phyloP scores from a whole-genome alignment of 2,888 invertebrate species.

The Rugalucina vietnamica region DNA sequence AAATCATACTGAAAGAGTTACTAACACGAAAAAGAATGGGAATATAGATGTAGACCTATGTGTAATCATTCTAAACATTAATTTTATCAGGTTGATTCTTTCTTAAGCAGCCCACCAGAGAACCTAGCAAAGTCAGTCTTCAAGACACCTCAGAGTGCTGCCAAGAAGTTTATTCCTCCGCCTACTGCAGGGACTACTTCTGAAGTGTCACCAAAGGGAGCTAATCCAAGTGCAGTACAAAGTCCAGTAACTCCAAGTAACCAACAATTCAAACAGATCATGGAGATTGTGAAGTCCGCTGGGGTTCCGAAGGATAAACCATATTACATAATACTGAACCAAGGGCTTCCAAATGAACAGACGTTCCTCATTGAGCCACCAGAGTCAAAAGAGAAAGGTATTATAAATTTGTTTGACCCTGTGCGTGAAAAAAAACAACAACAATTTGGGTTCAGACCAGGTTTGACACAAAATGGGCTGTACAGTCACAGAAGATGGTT shows the following conservation, averaged over 20 bases:
- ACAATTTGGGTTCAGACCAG: too few species aligned
- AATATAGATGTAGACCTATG: too few species aligned
- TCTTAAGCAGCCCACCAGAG: constrained; percentile 9
- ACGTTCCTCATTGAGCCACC: constrained; percentile 60
- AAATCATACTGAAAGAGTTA: too few species aligned
- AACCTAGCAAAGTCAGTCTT: constrained; percentile 6
- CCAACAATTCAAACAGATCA: constrained; percentile 30
- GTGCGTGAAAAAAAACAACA: too few species aligned
- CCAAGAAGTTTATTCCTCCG: neutral
- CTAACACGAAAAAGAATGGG: too few species aligned
- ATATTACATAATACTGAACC: constrained; percentile 59
- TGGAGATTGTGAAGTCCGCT: constrained; percentile 44
- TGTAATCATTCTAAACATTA: too few species aligned
- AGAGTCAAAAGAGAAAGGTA: neutral
- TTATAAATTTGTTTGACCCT: too few species aligned
- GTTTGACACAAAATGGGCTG: too few species aligned
- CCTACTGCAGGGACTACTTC: neutral
- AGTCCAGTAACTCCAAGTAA: neutral
- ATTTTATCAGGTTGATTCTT: too few species aligned
- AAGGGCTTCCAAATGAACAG: constrained; percentile 58
- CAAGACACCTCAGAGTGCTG: neutral
- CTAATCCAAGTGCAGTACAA: neutral
- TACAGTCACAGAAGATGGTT: too few species aligned
- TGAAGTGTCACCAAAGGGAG: constrained; percentile 16
- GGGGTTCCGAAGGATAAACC: constrained; percentile 59